Conservation (phyloP, 2,888 invertebrate species). For the Xestobium rufovillosum region DNA sequence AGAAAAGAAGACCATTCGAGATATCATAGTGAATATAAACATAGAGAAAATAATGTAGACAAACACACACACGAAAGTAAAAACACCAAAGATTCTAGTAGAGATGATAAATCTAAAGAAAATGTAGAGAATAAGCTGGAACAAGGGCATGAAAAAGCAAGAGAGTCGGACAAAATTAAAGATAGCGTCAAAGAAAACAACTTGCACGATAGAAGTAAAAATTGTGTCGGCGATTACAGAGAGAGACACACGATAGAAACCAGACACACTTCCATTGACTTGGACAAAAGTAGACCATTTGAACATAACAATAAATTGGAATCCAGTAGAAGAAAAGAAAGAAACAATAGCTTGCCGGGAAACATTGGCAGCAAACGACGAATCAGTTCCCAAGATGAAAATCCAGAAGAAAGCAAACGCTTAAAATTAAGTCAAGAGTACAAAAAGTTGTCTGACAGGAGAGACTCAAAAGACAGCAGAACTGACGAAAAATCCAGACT, state of each 20-base stretch:
- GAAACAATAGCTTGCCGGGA: conserved; percentile 56
- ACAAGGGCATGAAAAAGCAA: conserved; percentile 27
- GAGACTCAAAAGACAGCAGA: conserved; percentile 63
- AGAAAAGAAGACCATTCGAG: conserved; percentile 46
- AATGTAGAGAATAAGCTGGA: conserved; percentile 19
- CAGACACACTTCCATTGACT: conserved; percentile 45
- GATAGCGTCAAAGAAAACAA: conserved; percentile 46
- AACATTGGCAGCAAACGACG: conserved; percentile 64
- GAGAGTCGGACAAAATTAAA: too few species aligned
- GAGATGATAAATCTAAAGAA: conserved; percentile 43
- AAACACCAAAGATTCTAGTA: conserved; percentile 40
- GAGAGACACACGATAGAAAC: conserved; percentile 35
- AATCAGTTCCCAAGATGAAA: conserved; percentile 69
- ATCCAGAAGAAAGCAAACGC: conserved; percentile 54
- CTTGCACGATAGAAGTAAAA: conserved; percentile 46
- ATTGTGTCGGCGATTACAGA: conserved; percentile 28
- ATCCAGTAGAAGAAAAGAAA: conserved; percentile 50
- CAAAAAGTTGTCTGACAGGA: conserved; percentile 50
- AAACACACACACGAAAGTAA: conserved; percentile 34
- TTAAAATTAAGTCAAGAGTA: conserved; percentile 48
- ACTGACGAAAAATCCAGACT: conserved; percentile 42
- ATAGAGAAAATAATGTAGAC: conserved; percentile 35
- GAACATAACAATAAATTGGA: conserved; percentile 30
- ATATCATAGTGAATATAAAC: conserved; percentile 42
- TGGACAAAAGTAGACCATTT: conserved; percentile 40